Percentiles rank a stretch among this genome's conserved stretches.
Conservation (phyloP, 2,113 vertebrate genomes). For the Megaceryle torquata region DNA sequence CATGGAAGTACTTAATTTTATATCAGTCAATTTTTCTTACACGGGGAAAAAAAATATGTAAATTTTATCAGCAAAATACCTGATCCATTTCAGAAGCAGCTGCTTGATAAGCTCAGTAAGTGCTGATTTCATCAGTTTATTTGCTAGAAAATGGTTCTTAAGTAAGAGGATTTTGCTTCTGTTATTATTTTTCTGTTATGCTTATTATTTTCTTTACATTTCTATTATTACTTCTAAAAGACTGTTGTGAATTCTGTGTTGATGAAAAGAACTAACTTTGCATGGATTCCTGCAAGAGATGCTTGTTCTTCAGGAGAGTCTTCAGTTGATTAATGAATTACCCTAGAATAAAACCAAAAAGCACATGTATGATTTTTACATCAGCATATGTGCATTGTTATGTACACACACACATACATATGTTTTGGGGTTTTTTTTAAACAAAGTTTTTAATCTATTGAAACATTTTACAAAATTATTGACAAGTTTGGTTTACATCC, state of each 20-base stretch:
- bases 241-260: not conserved
- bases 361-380: not conserved
- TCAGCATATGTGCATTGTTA: not conserved
- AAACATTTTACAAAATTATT: not conserved
- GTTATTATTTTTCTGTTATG: not conserved
- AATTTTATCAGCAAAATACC: not conserved
- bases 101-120: not conserved
- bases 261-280: not conserved
- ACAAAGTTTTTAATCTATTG: not conserved
- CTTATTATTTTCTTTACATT: not conserved
- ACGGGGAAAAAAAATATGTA: not conserved
- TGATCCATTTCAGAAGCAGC: not conserved
- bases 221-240: not conserved
- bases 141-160: not conserved
- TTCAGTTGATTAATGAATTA: not conserved
- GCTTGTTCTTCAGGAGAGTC: not conserved
- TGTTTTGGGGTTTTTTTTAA: too few relatives aligned
- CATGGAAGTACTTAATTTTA: not conserved
- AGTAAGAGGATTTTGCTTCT: not conserved
- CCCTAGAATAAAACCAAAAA: not conserved
- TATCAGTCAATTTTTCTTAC: not conserved
- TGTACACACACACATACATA: not conserved
- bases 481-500: not conserved
- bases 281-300: not conserved
- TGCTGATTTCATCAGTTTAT: not conserved